phyloP scores from a whole-genome alignment of 2,113 vertebrate genomes.

The Rhinoptilus africanus region DNA sequence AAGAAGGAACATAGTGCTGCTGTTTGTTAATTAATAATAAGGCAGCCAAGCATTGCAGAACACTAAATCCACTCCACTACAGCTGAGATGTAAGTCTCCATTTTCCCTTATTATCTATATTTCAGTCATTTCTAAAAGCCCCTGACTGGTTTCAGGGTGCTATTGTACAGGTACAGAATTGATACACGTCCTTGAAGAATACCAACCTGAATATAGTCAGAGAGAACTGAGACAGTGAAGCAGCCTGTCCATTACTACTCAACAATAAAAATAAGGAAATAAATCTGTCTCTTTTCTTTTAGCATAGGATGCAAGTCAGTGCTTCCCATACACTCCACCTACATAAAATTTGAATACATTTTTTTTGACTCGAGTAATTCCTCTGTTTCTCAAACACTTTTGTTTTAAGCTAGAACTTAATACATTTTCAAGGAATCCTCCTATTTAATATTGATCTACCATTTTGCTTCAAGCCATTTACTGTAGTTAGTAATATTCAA shows the following conservation, averaged over 20 bases:
- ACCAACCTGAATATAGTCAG: neutral
- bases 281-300: neutral
- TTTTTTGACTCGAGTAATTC: neutral
- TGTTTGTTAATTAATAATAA: slow-evolving; percentile 74
- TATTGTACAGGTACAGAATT: neutral
- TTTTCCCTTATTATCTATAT: neutral
- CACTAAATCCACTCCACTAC: slow-evolving; percentile 3
- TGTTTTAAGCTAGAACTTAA: neutral
- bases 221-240: neutral
- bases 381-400: neutral
- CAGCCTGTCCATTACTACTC: neutral
- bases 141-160: neutral
- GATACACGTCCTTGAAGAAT: slow-evolving; percentile 2
- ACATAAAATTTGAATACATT: neutral
- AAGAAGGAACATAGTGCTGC: slow-evolving; percentile 49
- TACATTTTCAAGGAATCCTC: neutral
- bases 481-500: neutral
- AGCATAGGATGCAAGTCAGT: neutral
- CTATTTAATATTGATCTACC: neutral
- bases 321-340: neutral
- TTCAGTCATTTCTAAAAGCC: slow-evolving; percentile 13
- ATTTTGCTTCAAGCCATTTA: neutral
- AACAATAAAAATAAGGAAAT: neutral
- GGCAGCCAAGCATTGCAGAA: slow-evolving; percentile 45
- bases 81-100: neutral